Evolutionary conservation across 2,888 invertebrate species (phyloP), one percentile per base, ranked within the genome.

Genomic region (Colletes collaris): DNA sequence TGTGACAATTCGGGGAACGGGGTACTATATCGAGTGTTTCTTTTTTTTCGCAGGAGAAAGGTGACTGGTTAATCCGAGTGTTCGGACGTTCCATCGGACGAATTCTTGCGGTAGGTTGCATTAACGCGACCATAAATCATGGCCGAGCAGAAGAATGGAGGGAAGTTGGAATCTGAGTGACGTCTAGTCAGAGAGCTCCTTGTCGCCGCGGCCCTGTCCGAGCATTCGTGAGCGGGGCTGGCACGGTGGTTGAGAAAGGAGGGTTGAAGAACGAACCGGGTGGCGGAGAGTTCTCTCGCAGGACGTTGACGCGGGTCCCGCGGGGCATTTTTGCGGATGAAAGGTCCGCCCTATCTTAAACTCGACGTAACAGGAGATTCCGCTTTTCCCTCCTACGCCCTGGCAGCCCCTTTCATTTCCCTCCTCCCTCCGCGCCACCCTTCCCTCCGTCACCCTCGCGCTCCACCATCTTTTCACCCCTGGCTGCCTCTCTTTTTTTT

Each of bases 301-400:
- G 90, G 89, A 91, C 91, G 91, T 92, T 92, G 92, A 92, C 92
- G 90, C 88, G 89, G 88, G 88, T 92, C 92, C 91, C 92, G 87
- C 82, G 91, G 89, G 92, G 89, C 90, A 92, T 90, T 92, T 92
- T 92, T 89, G 87, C 89, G 89, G 87, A 89, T 87, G 86, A 88
- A 87, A 88, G 87, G 79, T 82, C 88, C 85, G 84, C 86, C 84
- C 85, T 85, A 83, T 82, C 88, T 85, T 79, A 79, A 83, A 82
- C 83, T 87, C 86, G 79, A 83, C 83, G 79, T 84, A 86, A 86
- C 76, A 67, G 66, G 79, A 78, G 80, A 83, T 83, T 67, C 78
- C 81, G 53, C 68, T 79, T 56, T 27, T 73, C 44, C 73, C 16
- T 49, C 58, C 67, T 58, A 13, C 62, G 16, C 11, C 44, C 62